Percentiles rank a stretch among this genome's conserved stretches.
These are phyloP conservation scores for Cantharis rufa DNA, from an alignment of 2,888 invertebrate genomes.

Conservation along the genomic window DNA sequence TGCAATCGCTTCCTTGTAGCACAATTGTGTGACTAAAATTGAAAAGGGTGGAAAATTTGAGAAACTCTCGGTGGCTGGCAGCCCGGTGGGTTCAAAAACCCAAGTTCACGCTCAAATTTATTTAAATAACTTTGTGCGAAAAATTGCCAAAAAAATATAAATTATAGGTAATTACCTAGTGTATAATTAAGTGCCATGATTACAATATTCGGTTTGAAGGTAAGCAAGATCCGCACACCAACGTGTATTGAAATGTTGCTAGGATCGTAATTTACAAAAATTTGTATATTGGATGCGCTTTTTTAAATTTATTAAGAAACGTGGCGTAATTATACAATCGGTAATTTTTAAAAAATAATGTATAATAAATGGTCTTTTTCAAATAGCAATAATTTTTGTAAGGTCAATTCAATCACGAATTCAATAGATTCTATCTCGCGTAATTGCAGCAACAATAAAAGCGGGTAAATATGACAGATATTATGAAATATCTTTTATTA, in stretches of 20 bases:
- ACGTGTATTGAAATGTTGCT: neutral
- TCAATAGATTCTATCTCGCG: slow-evolving; percentile 25
- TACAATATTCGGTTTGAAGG: slow-evolving; percentile 11
- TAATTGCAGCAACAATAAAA: slow-evolving; percentile 25
- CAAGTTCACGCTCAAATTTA: neutral
- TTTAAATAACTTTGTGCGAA: neutral
- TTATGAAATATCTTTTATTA: slow-evolving; percentile 28
- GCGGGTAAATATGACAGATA: slow-evolving; percentile 26
- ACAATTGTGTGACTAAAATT: neutral
- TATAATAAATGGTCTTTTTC: slow-evolving; percentile 9
- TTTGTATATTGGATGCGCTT: neutral
- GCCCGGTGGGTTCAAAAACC: neutral
- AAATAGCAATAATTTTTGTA: slow-evolving; percentile 20
- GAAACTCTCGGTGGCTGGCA: neutral
- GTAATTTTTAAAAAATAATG: neutral
- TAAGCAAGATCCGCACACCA: slow-evolving; percentile 8
- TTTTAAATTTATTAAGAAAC: neutral
- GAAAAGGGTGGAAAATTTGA: neutral
- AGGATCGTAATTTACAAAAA: neutral
- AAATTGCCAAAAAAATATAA: neutral
- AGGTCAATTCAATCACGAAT: slow-evolving; percentile 25
- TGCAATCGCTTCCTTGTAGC: neutral
- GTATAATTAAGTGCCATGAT: neutral
- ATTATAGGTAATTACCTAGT: neutral
- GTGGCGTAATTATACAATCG: neutral